Conservation (phyloP, 1,140 invertebrate species). For the Procambarus clarkii region DNA sequence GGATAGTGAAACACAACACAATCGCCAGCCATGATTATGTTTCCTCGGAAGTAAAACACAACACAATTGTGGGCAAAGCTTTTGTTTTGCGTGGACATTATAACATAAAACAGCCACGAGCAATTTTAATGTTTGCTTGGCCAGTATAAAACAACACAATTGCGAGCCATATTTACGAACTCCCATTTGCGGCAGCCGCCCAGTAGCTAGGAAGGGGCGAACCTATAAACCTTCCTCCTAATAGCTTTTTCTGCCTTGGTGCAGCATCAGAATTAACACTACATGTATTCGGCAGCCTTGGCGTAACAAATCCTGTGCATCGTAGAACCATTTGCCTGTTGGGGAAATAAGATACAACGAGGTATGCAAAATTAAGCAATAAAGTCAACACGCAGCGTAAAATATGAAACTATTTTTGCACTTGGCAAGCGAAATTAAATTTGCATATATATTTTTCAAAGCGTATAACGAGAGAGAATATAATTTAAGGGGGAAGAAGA, state of each 20-base stretch:
- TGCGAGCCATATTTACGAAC: neutral
- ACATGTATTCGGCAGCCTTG: neutral
- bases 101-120: too few species aligned
- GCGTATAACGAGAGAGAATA: slow-evolving; percentile 6
- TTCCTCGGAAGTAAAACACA: too few species aligned
- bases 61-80: too few species aligned
- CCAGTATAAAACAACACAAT: too few species aligned
- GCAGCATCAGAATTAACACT: neutral
- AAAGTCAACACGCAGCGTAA: neutral
- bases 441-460: slow-evolving; percentile 8
- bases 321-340: neutral
- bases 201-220: neutral
- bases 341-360: neutral
- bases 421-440: neutral
- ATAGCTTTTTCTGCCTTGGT: neutral
- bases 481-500: neutral
- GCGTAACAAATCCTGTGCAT: neutral
- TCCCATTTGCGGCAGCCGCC: neutral
- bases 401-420: slow-evolving; percentile 11
- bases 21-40: too few species aligned
- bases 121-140: neutral
- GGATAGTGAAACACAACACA: too few species aligned
- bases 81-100: too few species aligned
- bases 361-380: slow-evolving; percentile 7
- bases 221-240: neutral